These are phyloP conservation scores for Cossypha caffra DNA, from an alignment of 2,797 vertebrate genomes.

Conservation along the genomic window DNA sequence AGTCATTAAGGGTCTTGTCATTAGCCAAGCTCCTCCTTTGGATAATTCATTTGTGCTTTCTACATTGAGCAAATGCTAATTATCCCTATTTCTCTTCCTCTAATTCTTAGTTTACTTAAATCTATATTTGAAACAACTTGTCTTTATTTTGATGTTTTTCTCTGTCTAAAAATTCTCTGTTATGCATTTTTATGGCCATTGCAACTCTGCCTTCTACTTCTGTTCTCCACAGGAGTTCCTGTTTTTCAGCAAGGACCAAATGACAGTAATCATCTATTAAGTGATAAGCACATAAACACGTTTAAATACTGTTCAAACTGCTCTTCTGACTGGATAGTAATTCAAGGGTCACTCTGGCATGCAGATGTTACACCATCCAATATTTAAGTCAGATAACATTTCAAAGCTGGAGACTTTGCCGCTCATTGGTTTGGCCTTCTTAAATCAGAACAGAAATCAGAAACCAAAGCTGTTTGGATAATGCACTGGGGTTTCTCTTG, in stretches of 20 bases:
- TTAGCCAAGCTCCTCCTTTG: background rate
- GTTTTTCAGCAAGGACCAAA: background rate
- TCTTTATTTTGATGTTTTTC: background rate
- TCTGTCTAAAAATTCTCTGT: background rate
- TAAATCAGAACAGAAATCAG: background rate
- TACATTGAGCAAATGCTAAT: background rate
- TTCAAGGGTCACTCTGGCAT: background rate
- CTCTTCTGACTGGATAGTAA: background rate
- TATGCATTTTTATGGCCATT: background rate
- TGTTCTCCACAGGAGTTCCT: background rate
- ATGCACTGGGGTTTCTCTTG: background rate
- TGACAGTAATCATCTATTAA: background rate
- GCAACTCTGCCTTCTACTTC: background rate
- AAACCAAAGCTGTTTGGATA: background rate
- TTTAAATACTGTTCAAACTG: background rate
- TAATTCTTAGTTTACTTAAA: background rate
- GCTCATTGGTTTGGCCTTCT: background rate
- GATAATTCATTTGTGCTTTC: background rate
- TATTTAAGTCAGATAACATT: background rate
- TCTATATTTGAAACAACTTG: background rate
- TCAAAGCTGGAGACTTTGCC: background rate
- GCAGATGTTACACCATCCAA: background rate
- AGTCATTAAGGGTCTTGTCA: background rate
- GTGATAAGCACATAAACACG: background rate
- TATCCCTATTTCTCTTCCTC: background rate